A percentile compares a stretch with the other conserved stretches of the same genome.
Evolutionary conservation across 1,140 invertebrate genomes (phyloP).

Genomic region (Drosophila repleta): DNA sequence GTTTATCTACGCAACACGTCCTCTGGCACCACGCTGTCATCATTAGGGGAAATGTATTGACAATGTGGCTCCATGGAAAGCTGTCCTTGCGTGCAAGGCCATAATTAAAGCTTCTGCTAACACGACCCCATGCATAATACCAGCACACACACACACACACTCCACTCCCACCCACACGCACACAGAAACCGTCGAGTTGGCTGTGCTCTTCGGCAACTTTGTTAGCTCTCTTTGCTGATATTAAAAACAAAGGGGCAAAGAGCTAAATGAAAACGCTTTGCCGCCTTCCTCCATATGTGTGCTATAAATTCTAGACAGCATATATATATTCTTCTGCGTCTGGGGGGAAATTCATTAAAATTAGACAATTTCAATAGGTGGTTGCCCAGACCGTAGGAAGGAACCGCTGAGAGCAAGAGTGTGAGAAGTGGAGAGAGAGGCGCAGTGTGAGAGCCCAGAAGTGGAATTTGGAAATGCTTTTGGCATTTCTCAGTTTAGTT

Average conservation of each 20-base stretch:
- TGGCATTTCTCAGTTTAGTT: slow-evolving; percentile 78
- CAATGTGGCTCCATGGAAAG: slow-evolving; percentile 12
- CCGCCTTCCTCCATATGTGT: slow-evolving; percentile 34
- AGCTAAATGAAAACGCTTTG: slow-evolving; percentile 14
- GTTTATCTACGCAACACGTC: background rate
- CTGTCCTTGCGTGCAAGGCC: slow-evolving; percentile 45
- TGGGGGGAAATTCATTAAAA: slow-evolving; percentile 66
- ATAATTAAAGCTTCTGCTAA: slow-evolving; percentile 38
- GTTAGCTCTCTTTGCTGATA: slow-evolving; percentile 59
- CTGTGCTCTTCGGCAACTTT: slow-evolving; percentile 48
- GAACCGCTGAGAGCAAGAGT: slow-evolving; percentile 34
- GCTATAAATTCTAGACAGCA: slow-evolving; percentile 41
- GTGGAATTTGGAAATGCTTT: slow-evolving; percentile 73
- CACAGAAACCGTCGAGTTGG: background rate
- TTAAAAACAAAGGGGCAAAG: slow-evolving; percentile 37
- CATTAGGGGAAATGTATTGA: slow-evolving; percentile 10
- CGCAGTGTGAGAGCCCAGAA: slow-evolving; percentile 53
- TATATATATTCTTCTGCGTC: slow-evolving; percentile 22
- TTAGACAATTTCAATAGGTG: slow-evolving; percentile 67
- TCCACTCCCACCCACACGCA: slow-evolving; percentile 12
- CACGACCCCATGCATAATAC: slow-evolving; percentile 22
- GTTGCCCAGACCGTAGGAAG: slow-evolving; percentile 23
- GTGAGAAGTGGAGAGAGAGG: slow-evolving; percentile 16
- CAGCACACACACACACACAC: slow-evolving; percentile 19
- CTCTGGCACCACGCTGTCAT: slow-evolving; percentile 15